A percentile compares a stretch with the other conserved stretches of the same genome.
Conservation (phyloP, 2,797 vertebrate genomes). For the Pseudochirops corinnae region DNA sequence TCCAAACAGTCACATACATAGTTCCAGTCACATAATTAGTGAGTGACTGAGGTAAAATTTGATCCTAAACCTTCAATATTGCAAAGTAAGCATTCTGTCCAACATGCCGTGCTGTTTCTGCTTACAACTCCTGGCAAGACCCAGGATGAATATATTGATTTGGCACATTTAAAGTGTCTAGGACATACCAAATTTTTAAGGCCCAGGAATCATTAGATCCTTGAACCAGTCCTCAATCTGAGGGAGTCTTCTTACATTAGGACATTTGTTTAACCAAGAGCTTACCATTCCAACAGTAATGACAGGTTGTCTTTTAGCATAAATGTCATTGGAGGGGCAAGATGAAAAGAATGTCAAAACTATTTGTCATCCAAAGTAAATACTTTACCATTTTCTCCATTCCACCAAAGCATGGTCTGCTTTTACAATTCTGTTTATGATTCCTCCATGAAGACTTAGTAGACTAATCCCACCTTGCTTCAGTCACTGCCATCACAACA, state of each 20-base stretch:
- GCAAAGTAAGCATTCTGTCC: background rate
- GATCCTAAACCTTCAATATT: background rate
- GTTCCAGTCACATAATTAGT: background rate
- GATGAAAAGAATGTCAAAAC: background rate
- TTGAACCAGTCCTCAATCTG: constrained; percentile 10
- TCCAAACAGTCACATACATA: background rate
- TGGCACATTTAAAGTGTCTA: background rate
- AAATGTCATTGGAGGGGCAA: background rate
- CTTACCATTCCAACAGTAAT: background rate
- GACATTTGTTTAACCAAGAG: background rate
- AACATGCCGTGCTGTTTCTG: background rate
- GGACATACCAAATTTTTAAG: background rate
- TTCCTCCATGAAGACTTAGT: constrained; percentile 40
- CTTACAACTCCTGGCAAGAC: background rate
- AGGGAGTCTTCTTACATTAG: constrained; percentile 37
- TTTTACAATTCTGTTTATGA: constrained; percentile 25
- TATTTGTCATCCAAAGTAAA: background rate
- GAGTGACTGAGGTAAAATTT: background rate
- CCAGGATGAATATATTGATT: background rate
- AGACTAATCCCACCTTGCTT: background rate
- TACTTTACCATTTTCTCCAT: background rate
- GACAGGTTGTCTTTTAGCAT: background rate
- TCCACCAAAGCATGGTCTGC: constrained; percentile 13
- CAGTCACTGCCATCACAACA: background rate
- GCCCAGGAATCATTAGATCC: background rate